Evolutionary conservation across 2,888 invertebrate genomes (phyloP).

Genomic region (Ephialtes manifestator): DNA sequence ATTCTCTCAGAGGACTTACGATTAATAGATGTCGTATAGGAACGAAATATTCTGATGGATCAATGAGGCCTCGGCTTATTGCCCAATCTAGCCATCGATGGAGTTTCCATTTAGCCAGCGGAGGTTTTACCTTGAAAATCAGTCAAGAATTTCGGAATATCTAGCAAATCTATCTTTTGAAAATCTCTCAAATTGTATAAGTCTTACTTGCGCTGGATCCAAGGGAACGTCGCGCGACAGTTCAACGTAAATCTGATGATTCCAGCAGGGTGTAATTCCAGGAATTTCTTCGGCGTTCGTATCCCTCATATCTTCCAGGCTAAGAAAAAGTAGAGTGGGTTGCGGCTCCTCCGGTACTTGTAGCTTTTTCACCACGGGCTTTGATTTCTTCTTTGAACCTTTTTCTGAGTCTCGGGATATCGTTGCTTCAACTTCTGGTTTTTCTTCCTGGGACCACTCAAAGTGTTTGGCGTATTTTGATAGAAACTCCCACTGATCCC

Average conservation of each 20-base stretch:
- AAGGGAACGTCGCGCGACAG: conserved; percentile 84
- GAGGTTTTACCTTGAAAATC: conserved; percentile 73
- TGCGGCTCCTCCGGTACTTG: conserved; percentile 41
- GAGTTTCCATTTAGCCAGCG: conserved; percentile 85
- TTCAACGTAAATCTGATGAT: conserved; percentile 83
- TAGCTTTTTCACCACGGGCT: conserved; percentile 4
- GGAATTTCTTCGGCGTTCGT: conserved; percentile 73
- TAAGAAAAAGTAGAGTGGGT: conserved; percentile 72
- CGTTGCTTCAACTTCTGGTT: neutral
- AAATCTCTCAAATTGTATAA: neutral
- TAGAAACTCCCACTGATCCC: conserved; percentile 78
- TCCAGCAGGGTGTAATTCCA: conserved; percentile 82
- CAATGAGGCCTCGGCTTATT: conserved; percentile 78
- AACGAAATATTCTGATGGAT: conserved; percentile 75
- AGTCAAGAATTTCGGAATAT: neutral
- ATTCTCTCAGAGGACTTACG: conserved; percentile 71
- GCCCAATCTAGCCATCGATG: conserved; percentile 87
- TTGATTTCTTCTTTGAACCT: conserved; percentile 41
- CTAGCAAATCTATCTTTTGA: neutral
- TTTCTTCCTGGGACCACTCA: conserved; percentile 62
- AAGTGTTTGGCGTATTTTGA: conserved; percentile 75
- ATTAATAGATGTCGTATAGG: conserved; percentile 76
- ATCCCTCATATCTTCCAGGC: conserved; percentile 69
- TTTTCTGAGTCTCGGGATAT: conserved; percentile 16
- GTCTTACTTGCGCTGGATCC: conserved; percentile 73